Percentiles rank a stretch among this genome's conserved stretches.
Evolutionary conservation across 2,888 invertebrate genomes (phyloP).

Genomic region (Drosophila cognata): DNA sequence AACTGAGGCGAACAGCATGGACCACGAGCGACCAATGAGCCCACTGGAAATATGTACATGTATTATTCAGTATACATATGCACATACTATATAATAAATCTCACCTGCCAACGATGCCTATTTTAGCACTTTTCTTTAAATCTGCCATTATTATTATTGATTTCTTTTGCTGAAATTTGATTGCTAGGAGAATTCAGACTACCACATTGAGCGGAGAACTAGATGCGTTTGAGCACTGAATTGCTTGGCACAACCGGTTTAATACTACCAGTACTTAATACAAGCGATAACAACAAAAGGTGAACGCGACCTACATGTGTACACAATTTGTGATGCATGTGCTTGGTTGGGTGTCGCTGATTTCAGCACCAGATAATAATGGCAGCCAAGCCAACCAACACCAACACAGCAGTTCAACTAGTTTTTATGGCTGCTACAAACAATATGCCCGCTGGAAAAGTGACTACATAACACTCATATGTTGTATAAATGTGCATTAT

Average conservation of each 20-base stretch:
- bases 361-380: constrained; percentile 55
- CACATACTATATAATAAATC: constrained; percentile 3
- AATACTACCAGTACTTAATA: constrained; percentile 43
- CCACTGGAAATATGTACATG: constrained; percentile 88
- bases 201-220: constrained; percentile 30
- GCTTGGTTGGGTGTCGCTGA: constrained; percentile 44
- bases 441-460: constrained; percentile 24
- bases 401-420: constrained; percentile 21
- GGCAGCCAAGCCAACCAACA: not conserved
- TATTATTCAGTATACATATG: not conserved
- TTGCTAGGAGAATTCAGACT: constrained; percentile 16
- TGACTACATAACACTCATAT: not conserved
- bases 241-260: constrained; percentile 64
- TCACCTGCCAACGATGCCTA: constrained; percentile 92
- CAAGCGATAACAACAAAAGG: constrained; percentile 69
- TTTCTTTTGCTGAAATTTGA: constrained; percentile 1
- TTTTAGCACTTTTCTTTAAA: constrained; percentile 87
- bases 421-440: constrained; percentile 37
- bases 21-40: constrained; percentile 97
- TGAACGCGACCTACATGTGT: constrained; percentile 67
- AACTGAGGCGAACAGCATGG: constrained; percentile 97
- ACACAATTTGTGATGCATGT: constrained; percentile 34
- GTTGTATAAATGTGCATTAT: not conserved
- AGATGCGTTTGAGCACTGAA: constrained; percentile 51
- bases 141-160: constrained; percentile 59